Evolutionary conservation across 2,797 vertebrate genomes (phyloP).

Genomic region (Ambastaia sidthimunki): DNA sequence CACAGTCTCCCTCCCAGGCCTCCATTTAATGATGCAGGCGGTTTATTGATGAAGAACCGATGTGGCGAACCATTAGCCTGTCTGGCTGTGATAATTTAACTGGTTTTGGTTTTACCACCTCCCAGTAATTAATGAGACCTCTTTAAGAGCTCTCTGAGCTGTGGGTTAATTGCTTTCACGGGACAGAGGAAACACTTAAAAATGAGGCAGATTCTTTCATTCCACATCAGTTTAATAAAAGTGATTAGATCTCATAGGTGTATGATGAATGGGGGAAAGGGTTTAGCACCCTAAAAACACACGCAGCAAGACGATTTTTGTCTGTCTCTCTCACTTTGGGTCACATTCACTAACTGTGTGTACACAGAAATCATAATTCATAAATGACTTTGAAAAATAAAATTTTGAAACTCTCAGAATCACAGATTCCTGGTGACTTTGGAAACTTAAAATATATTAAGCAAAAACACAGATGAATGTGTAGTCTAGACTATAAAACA

Average conservation of each 20-base stretch:
- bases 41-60: constrained; percentile 49
- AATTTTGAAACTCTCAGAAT: too few species aligned
- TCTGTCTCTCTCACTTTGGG: too few species aligned
- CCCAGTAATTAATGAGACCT: constrained; percentile 39
- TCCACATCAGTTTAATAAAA: constrained; percentile 32
- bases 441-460: too few species aligned
- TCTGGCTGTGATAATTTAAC: constrained; percentile 47
- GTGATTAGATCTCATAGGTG: neutral
- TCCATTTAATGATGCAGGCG: constrained; percentile 23
- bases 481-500: too few species aligned
- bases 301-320: neutral
- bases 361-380: too few species aligned
- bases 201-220: constrained; percentile 17
- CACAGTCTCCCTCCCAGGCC: constrained; percentile 39
- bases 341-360: too few species aligned
- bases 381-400: too few species aligned
- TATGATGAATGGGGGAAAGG: neutral
- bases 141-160: constrained; percentile 37
- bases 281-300: neutral
- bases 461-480: too few species aligned
- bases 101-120: constrained; percentile 43
- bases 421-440: too few species aligned
- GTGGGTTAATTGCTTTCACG: constrained; percentile 40
- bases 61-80: constrained; percentile 14
- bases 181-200: constrained; percentile 33